phyloP scores from a whole-genome alignment of 2,113 vertebrate genomes.

The Promerops cafer region DNA sequence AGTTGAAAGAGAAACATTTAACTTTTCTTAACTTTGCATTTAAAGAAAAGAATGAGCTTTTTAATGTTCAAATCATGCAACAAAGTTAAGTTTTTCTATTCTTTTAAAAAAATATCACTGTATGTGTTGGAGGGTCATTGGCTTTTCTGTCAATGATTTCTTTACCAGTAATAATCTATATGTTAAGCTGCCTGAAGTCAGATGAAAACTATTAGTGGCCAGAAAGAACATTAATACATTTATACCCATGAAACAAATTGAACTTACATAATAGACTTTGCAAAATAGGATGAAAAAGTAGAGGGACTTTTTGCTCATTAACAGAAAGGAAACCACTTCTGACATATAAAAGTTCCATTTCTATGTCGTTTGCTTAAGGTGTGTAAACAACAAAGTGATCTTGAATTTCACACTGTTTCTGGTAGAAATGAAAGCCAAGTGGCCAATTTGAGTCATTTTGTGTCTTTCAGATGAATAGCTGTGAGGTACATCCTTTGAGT shows the following conservation, averaged over 20 bases:
- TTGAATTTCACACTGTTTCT: background rate
- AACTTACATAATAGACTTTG: background rate
- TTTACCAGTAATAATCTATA: background rate
- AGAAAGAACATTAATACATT: background rate
- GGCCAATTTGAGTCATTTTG: conserved; percentile 23
- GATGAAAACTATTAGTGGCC: background rate
- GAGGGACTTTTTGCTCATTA: background rate
- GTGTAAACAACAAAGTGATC: conserved; percentile 10
- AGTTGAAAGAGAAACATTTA: background rate
- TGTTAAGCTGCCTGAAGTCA: background rate
- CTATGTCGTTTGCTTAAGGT: background rate
- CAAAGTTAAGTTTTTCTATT: background rate
- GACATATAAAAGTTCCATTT: background rate
- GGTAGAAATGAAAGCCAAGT: conserved; percentile 1
- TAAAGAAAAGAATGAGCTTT: background rate
- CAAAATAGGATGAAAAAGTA: background rate
- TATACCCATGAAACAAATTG: background rate
- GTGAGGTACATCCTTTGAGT: background rate
- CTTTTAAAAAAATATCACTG: background rate
- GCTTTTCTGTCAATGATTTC: background rate
- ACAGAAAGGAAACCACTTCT: background rate
- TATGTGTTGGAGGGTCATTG: background rate
- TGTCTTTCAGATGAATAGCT: background rate
- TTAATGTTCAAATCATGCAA: background rate
- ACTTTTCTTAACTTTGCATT: background rate